Base-by-base conservation (phyloP, 92 coral and sea anemone species). In the Porites cylindrica region DNA sequence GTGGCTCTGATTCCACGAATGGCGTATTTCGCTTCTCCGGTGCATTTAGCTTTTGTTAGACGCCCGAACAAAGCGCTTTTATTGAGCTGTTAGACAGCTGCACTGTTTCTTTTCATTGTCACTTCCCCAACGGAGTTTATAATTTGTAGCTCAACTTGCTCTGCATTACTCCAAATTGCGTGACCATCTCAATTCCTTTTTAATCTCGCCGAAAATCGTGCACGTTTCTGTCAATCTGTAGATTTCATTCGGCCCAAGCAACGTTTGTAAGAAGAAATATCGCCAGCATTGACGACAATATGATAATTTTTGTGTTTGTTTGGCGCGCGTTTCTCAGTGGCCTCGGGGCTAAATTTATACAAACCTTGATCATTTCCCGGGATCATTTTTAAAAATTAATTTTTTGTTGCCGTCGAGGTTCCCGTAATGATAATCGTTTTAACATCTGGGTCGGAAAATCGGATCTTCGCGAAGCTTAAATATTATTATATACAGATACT, bases 1-100 rank as follows among this genome's bases (percentile, higher is more conserved):
- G 47, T 38, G 47, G 47, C 47, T 38, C 7, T 69, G 4, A 81
- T 16, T 21, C 54, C 56, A 18, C 29, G 64, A 69, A 52, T 76
- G 54, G 21, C 76, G 58, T 23, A 70, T 73, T 65, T 72, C 77
- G 59, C 23, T 68, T 72, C 59, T 50, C 58, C 16, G 50, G 11
- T 10, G 29, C n/a, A 6, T 60, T 24, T n/a, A 73, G 66, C 87
- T 51, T 74, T 73, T 74, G 87, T 82, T 82, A 19, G 58, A 14
- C 19, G 79, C n/a, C 29, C 63, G 79, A 82, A 83, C 79, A 75
- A 83, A 83, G 79, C 80, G 80, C 78, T 74, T 63, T 83, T 83
- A 73, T 73, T 56, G 4, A 56, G 61, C 61, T 56, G 51, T 24
- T 32, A 70, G 17, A 29, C 87, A 83, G 87, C 87, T 83, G 85